Evolutionary conservation across 1,140 invertebrate species (phyloP), one percentile per base, ranked within the genome.

Genomic region (Diorhabda elongata): DNA sequence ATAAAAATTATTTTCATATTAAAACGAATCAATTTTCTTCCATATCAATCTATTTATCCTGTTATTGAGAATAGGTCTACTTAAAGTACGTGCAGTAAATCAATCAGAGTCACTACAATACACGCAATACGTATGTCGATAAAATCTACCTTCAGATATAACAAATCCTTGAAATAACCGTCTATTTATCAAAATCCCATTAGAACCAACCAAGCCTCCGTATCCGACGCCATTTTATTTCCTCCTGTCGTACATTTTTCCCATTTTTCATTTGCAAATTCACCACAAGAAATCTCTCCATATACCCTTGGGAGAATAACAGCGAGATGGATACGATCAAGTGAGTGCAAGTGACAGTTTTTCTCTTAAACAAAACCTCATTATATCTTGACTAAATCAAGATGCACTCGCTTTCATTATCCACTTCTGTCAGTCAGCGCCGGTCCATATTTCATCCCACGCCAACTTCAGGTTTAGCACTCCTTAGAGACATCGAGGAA

Each of bases 381-480:
- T 65, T 65, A 65, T 58, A 47, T 52, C 47, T 6, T 41, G 42
- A 65, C 64, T 65, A 65, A 56, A 57, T 11, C 64, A n/a, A 44
- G 64, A 42, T 64, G 64, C 45, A 64, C 45, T 65, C 47, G 41
- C 64, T 65, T 65, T 65, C 64, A 58, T 57, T 65, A 65, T 65
- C 64, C 47, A 9, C 26, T 42, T 42, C 47, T 65, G 64, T 65
- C 64, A 65, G 45, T 65, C 64, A 65, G 52, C 47, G 64, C 64
- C 47, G 52, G 64, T 65, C 64, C 64, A 65, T 65, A 65, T 65
- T 65, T 65, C 64, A 65, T 65, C 52, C 42, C 9, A 57, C 64
- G 64, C 64, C 64, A 65, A 43, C 64, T 57, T 11, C 64, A 65
- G 64, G 63, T 64, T 42, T 64, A 64, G 63, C 8, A 9, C 44